A percentile compares a stretch with the other conserved stretches of the same genome.
Evolutionary conservation across 2,888 invertebrate genomes (phyloP).

Genomic region (Drosophila falleni): DNA sequence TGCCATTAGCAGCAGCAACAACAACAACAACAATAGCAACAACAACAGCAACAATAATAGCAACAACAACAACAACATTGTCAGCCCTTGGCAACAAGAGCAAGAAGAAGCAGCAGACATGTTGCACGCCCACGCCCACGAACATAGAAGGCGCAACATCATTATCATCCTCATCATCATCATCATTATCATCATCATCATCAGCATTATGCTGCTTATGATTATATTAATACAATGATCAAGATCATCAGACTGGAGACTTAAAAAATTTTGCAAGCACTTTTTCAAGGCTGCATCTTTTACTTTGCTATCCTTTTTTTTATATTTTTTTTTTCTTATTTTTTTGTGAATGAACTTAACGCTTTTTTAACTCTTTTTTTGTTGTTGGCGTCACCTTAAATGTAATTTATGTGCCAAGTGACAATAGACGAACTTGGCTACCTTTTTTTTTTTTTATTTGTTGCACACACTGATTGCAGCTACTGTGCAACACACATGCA

Average conservation of each 20-base stretch:
- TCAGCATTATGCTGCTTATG: conserved; percentile 39
- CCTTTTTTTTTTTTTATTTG: conserved; percentile 26
- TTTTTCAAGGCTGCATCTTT: conserved; percentile 54
- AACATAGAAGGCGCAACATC: conserved; percentile 76
- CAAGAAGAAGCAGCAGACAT: conserved; percentile 39
- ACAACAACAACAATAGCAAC: conserved; percentile 19
- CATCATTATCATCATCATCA: conserved; percentile 54
- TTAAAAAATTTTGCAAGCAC: conserved; percentile 26
- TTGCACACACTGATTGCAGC: conserved; percentile 66
- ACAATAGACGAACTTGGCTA: conserved; percentile 72
- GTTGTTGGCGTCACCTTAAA: conserved; percentile 59
- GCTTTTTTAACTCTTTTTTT: conserved; percentile 45
- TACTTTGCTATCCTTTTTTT: background rate
- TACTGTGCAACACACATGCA: conserved; percentile 63
- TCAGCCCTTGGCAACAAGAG: conserved; percentile 61
- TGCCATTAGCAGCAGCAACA: conserved; percentile 73
- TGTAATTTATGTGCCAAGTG: conserved; percentile 77
- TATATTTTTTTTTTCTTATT: background rate
- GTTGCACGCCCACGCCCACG: conserved; percentile 48
- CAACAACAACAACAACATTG: conserved; percentile 27
- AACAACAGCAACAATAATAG: conserved; percentile 30
- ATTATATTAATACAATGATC: conserved; percentile 58
- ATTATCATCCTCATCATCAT: conserved; percentile 10
- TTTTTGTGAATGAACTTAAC: conserved; percentile 59
- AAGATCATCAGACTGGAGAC: conserved; percentile 59